Base-by-base conservation (phyloP, 2,888 invertebrate species). In the Sinodicranocentrus sp. region DNA sequence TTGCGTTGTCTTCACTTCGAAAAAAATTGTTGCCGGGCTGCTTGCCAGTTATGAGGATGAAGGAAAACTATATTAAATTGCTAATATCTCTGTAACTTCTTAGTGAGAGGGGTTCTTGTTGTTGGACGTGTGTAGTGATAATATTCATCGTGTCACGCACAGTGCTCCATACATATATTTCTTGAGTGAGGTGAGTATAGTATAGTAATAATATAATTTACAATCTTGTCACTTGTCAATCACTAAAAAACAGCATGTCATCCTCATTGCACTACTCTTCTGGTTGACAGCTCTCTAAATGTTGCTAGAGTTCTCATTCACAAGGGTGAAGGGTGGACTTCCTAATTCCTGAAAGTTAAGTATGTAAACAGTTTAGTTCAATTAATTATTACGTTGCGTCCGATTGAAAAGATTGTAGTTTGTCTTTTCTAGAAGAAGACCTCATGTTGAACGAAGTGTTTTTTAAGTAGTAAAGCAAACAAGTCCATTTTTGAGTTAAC, bases 191-290 rank as follows among this genome's bases (percentile, higher is more conserved):
- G 3, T 21, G 57, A 23, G 26, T 61, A 15, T 63, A 33, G n/a
- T 61, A 26, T 26, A 59, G 33, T 13, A 65, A 21, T 44, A 67
- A 43, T 44, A 33, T 19, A 61, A 68, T 54, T 71, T 71, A 71
- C 26, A 52, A 57, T 39, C 75, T 67, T 76, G 76, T 76, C 76
- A 76, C 54, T 67, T 76, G 76, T 76, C 76, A 76, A 76, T 76
- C 76, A 67, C 67, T 76, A 67, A 1, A 33, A 76, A 67, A 76
- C 67, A 76, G 39, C 39, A 52, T 76, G 43, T 57, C 33, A 76
- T 33, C 67, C 57, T 28, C 57, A 15, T 8, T 43, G 23, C 33
- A 61, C 44, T 19, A 43, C 43, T 73, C 21, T 39, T 3, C 39
- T 8, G 17, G n/a, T 33, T 57, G 59, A 61, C 73, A 44, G 13